Base-by-base conservation (phyloP, 2,888 invertebrate genomes). In the Platycnemis pennipes region DNA sequence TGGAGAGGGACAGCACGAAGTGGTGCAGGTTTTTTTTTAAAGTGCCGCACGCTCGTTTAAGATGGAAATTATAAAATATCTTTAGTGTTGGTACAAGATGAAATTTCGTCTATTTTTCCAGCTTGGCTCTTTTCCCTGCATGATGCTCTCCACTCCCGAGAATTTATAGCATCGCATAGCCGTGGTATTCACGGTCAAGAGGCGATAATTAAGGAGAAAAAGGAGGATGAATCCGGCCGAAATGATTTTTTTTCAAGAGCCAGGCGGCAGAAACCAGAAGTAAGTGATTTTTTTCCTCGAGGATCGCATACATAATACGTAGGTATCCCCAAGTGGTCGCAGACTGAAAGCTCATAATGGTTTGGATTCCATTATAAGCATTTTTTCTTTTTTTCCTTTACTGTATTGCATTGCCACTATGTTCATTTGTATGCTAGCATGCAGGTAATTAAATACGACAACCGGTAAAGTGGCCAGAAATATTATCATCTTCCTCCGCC, bases 121-220 rank as follows among this genome's bases (percentile, higher is more conserved):
- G 42, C 16, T 42, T 37, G 13, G 42, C 16, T 4, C 37, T n/a
- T 37, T 86, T 42, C 45, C 44, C n/a, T 22, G 42, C 69, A 63
- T 88, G 16, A 11, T 77, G 8, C 13, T 31, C 89, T 37, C 42
- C 19, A 16, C 53, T 56, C 37, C 13, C 13, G 26, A n/a, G 37
- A 42, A 46, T 91, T 91, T 69, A 63, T 44, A 31, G 63, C 91
- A 7, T n/a, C 63, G 89, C 56, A 53, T 42, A n/a, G 89, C 5
- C 77, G n/a, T 37, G 63, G 44, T 56, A 26, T 44, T 1, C 56
- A 69, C 63, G 44, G 63, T 63, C 91, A 63, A 49, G 91, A 0
- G 91, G 91, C 44, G 91, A 91, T 63, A 63, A 91, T 91, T 91
- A 91, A 91, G 37, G 63, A 56, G 69, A 91, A 69, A 42, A 91